Evolutionary conservation across 2,113 vertebrate species (phyloP), one percentile per base, ranked within the genome.

Genomic region (Myocastor coypus): DNA sequence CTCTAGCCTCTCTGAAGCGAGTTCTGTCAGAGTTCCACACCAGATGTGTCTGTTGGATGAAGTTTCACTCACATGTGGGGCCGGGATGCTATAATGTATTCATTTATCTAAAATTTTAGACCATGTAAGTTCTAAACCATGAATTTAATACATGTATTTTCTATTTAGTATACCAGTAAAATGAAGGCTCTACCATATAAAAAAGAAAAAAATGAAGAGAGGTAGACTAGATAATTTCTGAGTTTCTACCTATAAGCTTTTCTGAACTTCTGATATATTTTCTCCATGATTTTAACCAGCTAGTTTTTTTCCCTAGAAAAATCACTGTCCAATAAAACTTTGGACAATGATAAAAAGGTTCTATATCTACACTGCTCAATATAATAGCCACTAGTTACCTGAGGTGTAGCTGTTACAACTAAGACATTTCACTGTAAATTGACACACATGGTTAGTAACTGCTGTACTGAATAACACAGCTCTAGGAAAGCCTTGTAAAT

Each of bases 161-260:
- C 50, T 87, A 87, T 75, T 83, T 14, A 77, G 81, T 81, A 77
- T 94, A 59, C 89, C 9, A 91, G 40, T 73, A 66, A 91, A 95
- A 73, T n/a, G 26, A 95, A 87, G 28, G 0, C 16, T 46, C 30
- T 93, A 64, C 75, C 28, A 75, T 11, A 92, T 63, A 73, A 34
- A 37, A 10, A 40, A 10, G 7, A 22, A 14, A 46, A 55, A 34
- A 78, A 17, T 26, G 55, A n/a, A 6, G 24, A 26, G 32, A 52
- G 10, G 19, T 20, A 17, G 10, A 59, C 61, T 69, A 50, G 69
- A 57, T 9, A 17, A 50, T 24, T 20, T 26, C 5, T 63, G 46
- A 13, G n/a, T 34, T 87, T 87, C 13, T 26, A 57, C 59, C n/a
- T 59, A 42, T 0, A 7, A 32, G 17, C 3, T 64, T 73, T 61